These are phyloP conservation scores for Agonopterix alstromeriana DNA, from an alignment of 2,888 invertebrate species.

Conservation along the genomic window DNA sequence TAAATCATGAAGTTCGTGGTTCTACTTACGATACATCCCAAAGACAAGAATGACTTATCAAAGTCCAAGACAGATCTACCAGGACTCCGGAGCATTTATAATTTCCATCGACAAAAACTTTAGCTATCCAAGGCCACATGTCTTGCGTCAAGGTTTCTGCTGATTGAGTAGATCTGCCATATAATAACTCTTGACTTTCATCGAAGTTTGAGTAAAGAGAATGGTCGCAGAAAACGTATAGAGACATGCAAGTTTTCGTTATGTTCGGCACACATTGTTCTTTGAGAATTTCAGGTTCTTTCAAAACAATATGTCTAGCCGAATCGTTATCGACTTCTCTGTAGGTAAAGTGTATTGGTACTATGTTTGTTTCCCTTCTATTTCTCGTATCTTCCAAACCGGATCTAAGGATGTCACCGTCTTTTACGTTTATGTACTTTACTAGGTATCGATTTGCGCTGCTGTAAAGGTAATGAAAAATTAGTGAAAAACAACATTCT, in stretches of 20 bases:
- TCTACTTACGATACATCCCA: slow-evolving; percentile 49
- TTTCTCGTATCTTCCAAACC: slow-evolving; percentile 29
- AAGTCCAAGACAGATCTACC: slow-evolving; percentile 80
- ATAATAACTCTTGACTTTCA: slow-evolving; percentile 30
- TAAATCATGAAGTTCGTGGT: background rate
- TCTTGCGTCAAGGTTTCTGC: slow-evolving; percentile 19
- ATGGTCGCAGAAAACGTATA: slow-evolving; percentile 74
- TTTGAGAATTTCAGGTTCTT: slow-evolving; percentile 53
- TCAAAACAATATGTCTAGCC: slow-evolving; percentile 37
- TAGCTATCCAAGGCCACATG: slow-evolving; percentile 84
- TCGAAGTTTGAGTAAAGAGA: slow-evolving; percentile 52
- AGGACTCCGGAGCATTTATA: slow-evolving; percentile 83
- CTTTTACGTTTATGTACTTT: slow-evolving; percentile 54
- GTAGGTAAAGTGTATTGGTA: slow-evolving; percentile 49
- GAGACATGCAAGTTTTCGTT: slow-evolving; percentile 68
- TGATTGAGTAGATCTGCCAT: slow-evolving; percentile 16
- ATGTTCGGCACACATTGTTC: slow-evolving; percentile 63
- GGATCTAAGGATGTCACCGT: slow-evolving; percentile 27
- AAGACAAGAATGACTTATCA: slow-evolving; percentile 76
- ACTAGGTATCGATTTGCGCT: slow-evolving; percentile 51
- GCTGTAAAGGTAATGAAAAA: slow-evolving; percentile 27
- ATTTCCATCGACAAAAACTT: slow-evolving; percentile 82
- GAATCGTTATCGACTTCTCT: slow-evolving; percentile 25
- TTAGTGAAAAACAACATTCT: background rate
- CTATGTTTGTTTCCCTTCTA: slow-evolving; percentile 28